phyloP scores from a whole-genome alignment of 2,113 vertebrate species.

The Diglossa brunneiventris region DNA sequence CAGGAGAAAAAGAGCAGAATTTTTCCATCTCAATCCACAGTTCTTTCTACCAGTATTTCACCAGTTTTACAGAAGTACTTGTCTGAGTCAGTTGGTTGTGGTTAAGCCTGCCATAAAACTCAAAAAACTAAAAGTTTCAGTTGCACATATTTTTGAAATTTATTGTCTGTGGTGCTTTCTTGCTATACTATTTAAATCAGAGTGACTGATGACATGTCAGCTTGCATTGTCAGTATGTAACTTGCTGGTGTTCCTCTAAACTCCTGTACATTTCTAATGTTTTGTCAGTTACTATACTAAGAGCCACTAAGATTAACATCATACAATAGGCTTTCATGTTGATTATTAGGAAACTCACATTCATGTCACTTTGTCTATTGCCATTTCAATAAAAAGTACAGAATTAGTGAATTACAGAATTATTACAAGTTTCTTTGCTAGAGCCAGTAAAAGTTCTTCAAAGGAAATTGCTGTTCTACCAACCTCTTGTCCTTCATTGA shows the following conservation, averaged over 20 bases:
- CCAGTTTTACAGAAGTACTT: background rate
- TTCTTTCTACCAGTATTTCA: background rate
- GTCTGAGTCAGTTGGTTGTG: background rate
- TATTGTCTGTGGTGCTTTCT: background rate
- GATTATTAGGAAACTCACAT: background rate
- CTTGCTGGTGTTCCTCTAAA: background rate
- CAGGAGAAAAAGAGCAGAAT: background rate
- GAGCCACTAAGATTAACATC: background rate
- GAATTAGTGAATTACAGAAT: background rate
- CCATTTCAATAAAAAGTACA: background rate
- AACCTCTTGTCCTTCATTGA: background rate
- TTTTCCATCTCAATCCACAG: background rate
- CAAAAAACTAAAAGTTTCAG: background rate
- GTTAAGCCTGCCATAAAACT: background rate
- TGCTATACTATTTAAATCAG: background rate
- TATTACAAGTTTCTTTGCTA: background rate
- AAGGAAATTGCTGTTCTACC: background rate
- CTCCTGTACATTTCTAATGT: background rate
- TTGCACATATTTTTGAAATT: background rate
- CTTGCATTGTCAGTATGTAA: background rate
- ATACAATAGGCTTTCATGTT: background rate
- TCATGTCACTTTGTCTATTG: background rate
- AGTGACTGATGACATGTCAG: background rate
- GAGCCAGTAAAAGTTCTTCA: background rate
- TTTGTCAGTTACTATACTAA: background rate